phyloP scores from a whole-genome alignment of 2,113 vertebrate species.

The Ceyx cyanopectus region DNA sequence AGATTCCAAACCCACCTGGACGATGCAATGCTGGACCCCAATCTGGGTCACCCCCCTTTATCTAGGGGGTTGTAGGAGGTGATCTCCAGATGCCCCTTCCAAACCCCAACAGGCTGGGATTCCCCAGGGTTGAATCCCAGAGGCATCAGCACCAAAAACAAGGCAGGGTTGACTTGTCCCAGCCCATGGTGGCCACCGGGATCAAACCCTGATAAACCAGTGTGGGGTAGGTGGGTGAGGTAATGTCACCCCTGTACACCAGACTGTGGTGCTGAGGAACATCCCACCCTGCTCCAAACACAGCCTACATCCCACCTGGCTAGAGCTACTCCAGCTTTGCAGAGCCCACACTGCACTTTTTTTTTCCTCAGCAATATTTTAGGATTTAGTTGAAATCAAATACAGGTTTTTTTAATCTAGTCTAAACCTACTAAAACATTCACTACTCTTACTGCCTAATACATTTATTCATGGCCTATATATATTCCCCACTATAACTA shows the following conservation, averaged over 20 bases:
- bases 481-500: constrained; percentile 70
- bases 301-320: background rate
- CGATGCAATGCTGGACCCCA: no score
- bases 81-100: background rate
- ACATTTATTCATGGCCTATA: constrained; percentile 73
- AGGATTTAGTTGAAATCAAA: constrained; percentile 64
- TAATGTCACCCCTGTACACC: accelerated
- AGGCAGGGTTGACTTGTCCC: background rate
- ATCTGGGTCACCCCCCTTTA: no score
- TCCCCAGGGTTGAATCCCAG: accelerated
- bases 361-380: constrained; percentile 39
- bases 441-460: constrained; percentile 68
- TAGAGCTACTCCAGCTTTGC: background rate
- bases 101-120: background rate
- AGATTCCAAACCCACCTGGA: no score
- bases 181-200: accelerated
- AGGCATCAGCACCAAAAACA: accelerated
- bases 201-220: accelerated
- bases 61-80: background rate
- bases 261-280: background rate
- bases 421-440: constrained; percentile 76
- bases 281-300: background rate
- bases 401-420: constrained; percentile 41
- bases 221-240: accelerated
- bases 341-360: background rate